A percentile compares a stretch with the other conserved stretches of the same genome.
Conservation (phyloP, 2,113 vertebrate genomes). For the Narcine bancroftii region DNA sequence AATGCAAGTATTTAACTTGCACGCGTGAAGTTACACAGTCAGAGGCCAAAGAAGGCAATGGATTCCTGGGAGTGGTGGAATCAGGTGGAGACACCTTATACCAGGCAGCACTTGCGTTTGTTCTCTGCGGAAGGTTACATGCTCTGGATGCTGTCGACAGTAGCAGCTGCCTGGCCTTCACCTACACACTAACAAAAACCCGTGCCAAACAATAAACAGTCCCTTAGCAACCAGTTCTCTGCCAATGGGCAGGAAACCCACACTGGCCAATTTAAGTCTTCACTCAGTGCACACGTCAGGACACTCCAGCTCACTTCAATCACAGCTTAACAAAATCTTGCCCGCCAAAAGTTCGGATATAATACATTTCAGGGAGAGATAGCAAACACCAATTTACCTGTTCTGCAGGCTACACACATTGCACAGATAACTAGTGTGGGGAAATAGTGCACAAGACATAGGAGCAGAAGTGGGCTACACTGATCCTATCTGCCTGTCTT, state of each 20-base stretch:
- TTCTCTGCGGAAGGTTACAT: not conserved
- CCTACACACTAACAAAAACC: slow-evolving; percentile 23
- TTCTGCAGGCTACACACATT: not conserved
- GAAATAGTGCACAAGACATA: too few relatives aligned
- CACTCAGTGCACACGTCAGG: not conserved
- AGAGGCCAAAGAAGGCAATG: not conserved
- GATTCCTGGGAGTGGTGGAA: not conserved
- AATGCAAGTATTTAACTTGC: too few relatives aligned
- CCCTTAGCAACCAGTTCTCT: not conserved
- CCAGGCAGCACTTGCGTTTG: not conserved
- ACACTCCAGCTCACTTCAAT: not conserved
- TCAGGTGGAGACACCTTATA: slow-evolving; percentile 26
- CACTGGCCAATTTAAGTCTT: not conserved
- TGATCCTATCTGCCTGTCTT: too few relatives aligned
- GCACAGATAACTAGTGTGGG: not conserved
- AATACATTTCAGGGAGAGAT: not conserved
- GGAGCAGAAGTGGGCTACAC: too few relatives aligned
- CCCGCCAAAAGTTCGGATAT: not conserved
- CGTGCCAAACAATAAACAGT: slow-evolving; percentile 7
- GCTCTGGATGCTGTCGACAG: not conserved
- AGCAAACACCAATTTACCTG: not conserved
- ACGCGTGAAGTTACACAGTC: not conserved
- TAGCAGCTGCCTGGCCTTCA: slow-evolving; percentile 28
- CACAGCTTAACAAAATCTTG: not conserved
- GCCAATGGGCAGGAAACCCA: not conserved